Base-by-base conservation (phyloP, 2,888 invertebrate species). In the Girardia tigrina region DNA sequence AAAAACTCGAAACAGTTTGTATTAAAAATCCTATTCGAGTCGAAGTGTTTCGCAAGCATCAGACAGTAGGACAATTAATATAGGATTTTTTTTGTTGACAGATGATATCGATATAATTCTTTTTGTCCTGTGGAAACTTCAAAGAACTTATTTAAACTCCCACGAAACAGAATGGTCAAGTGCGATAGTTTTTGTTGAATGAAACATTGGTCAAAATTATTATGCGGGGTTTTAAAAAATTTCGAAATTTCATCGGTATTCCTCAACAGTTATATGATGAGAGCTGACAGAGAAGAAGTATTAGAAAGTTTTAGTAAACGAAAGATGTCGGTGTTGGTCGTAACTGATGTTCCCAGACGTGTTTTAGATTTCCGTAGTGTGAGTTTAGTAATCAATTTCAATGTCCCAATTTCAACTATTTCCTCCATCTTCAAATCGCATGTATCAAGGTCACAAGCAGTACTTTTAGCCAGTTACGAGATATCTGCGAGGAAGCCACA, bases 341-440 rank as follows among this genome's bases (percentile, higher is more conserved):
- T 95, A 0, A 99, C 98, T 0, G 94, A 97, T 85, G 93, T 99
- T 0, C 97, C 95, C 0, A 91, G 93, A 74, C 88, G 85, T 84
- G 95, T 97, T 8, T 86, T 98, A 42, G 98, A 99, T 82, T 94
- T 99, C 82, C 94, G 94, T 0, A 88, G 89, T n/a, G 94, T 98
- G 0, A 90, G 94, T 81, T 85, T 98, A 78, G 92, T 98, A 0
- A 88, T 99, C 16, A 98, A 98, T 85, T 94, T 97, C 83, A 90
- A 90, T 78, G 88, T 98, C 79, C 98, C 98, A 0, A n/a, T n/a
- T n/a, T n/a, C n/a, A n/a, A n/a, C n/a, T n/a, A n/a, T n/a, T n/a
- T n/a, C n/a, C n/a, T n/a, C n/a, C n/a, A n/a, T n/a, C n/a, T n/a
- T n/a, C n/a, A n/a, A n/a, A n/a, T n/a, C n/a, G n/a, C n/a, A n/a